Evolutionary conservation across 1,140 invertebrate genomes (phyloP).

Genomic region (Camponotus pennsylvanicus): DNA sequence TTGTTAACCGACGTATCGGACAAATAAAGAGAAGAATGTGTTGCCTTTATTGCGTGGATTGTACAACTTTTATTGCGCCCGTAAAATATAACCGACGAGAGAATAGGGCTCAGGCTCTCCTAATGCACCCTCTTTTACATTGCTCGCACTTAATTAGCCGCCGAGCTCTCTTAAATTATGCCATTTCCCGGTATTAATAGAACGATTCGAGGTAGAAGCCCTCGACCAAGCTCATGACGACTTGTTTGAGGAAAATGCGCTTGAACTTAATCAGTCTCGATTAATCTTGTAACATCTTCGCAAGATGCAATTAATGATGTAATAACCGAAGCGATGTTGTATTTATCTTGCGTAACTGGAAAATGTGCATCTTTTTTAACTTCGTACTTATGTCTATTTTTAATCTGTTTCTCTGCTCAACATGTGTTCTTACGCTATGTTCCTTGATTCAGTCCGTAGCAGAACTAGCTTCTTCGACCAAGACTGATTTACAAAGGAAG

Average conservation of each 20-base stretch:
- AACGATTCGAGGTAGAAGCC: neutral
- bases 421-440: neutral
- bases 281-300: slow-evolving; percentile 26
- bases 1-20: slow-evolving; percentile 49
- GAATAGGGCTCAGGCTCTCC: neutral
- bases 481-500: neutral
- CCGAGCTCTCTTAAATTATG: slow-evolving; percentile 30
- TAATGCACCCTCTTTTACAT: slow-evolving; percentile 2
- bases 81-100: slow-evolving; percentile 31
- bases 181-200: slow-evolving; percentile 47
- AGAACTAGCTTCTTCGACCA: neutral
- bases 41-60: neutral
- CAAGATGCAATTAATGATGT: slow-evolving; percentile 34
- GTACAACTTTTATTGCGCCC: slow-evolving; percentile 38
- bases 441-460: neutral
- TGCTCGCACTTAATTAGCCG: slow-evolving; percentile 44
- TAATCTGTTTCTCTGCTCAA: neutral
- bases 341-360: slow-evolving; percentile 23
- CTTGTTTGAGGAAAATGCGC: slow-evolving; percentile 31
- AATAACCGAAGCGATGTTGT: slow-evolving; percentile 27
- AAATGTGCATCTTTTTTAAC: slow-evolving; percentile 20
- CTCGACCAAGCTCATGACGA: neutral
- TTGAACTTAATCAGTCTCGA: slow-evolving; percentile 27
- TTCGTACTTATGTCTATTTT: neutral
- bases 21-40: slow-evolving; percentile 41